Evolutionary conservation across 2,888 invertebrate species (phyloP), one percentile per base, ranked within the genome.

Genomic region (Rhabditoides inermis): DNA sequence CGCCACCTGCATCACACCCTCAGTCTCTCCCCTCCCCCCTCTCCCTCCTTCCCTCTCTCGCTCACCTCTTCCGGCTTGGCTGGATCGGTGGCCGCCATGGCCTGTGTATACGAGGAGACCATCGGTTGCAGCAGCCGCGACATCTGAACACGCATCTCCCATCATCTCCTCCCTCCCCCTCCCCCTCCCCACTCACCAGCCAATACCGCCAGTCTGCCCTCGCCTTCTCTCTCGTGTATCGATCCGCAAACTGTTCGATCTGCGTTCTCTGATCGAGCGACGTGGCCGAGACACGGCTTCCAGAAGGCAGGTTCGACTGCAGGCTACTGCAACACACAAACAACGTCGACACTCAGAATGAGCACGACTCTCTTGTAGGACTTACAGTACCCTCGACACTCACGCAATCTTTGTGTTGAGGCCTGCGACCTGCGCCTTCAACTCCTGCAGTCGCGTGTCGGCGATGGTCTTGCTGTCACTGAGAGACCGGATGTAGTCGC

Each of bases 141-240:
- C 58, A 69, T 60, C 66, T 66, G 53, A 27, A 60, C 60, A 49
- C 6, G n/a, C 18, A 28, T 15, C 5, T 2, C 10, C 35, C n/a
- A 30, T 23, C 7, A 27, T 45, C n/a, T 30, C 39, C 45, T 27
- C 46, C 36, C 23, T 48, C 22, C 10, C 51, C 50, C 20, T 62
- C 51, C 45, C 18, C 25, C 39, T 32, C 25, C 30, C 10, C 1
- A 60, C 68, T 55, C 30, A 72, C 73, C 64, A 75, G 63, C 72
- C 72, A 75, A 59, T 72, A 75, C 10, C 73, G 62, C 57, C 59
- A 63, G 49, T 75, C 69, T 45, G 64, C 57, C 18, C 60, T 58
- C 10, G 67, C 50, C 3, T 60, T 56, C 25, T 71, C 69, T 45
- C 61, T 65, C 6, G 63, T 59, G 51, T 71, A 69, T 26, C 56